Base-by-base conservation (phyloP, 2,888 invertebrate species). In the Drosophila algonquin region DNA sequence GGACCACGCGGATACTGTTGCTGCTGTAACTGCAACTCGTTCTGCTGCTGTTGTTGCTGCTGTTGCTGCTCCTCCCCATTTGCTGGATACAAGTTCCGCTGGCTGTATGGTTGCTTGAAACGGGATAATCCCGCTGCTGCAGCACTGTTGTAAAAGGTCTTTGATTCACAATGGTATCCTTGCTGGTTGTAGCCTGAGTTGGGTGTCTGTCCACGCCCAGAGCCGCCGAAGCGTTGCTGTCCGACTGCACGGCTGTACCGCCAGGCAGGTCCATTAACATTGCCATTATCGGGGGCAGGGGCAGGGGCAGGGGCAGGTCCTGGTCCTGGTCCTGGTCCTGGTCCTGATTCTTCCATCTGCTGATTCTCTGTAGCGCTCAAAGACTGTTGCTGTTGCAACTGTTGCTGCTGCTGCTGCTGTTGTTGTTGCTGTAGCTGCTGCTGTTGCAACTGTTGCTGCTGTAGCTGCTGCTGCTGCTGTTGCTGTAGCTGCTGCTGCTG, bases 111-210 rank as follows among this genome's bases (percentile, higher is more conserved):
- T 1, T 53, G 46, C 30, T 72, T 72, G 5, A 21, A 59, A 0
- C 75, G 58, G 1, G 30, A 7, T 0, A 61, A 30, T 1, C 71
- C 9, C 70, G 58, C 51, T 64, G 83, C 73, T 0, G 47, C 45
- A 10, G 62, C 63, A 6, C 87, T 85, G n/a, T 85, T 85, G 47
- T 89, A 89, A 57, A 61, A 86, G 0, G 75, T 73, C 55, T 89
- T 87, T 0, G 85, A 76, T 14, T 84, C 84, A 9, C 78, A 68
- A 24, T 76, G 71, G 40, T 55, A 68, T 0, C 63, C 21, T 44
- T 40, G 77, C 12, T 1, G 64, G 12, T 7, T 14, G n/a, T 40
- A 40, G n/a, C 14, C 40, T 6, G 40, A 1, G n/a, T 7, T 40
- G 40, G n/a, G 40, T n/a, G 7, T 40, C n/a, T 40, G 40, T 16